Evolutionary conservation across 2,888 invertebrate species (phyloP), one percentile per base, ranked within the genome.

Genomic region (Sarcophaga carnaria): DNA sequence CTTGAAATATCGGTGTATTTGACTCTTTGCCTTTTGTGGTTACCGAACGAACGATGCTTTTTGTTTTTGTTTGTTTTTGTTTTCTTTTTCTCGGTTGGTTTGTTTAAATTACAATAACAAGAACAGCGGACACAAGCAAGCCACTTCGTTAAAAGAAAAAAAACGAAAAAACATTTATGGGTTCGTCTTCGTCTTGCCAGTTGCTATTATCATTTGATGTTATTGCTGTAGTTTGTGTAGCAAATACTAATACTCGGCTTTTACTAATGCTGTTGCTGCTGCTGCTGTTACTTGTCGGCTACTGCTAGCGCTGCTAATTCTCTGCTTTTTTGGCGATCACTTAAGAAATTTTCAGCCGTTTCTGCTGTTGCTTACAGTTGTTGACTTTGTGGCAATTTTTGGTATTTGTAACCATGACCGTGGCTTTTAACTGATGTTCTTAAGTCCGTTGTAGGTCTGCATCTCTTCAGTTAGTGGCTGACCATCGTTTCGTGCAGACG

Each of bases 391-490:
- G 79, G 82, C 83, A 78, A 84, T 81, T 79, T 54, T 66, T 75
- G 80, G 74, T 71, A 80, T 80, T 66, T 82, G 70, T 80, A 79
- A 82, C 87, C 87, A 87, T 87, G 87, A 84, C 87, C 87, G 81
- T 87, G 87, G 87, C 87, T 87, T 87, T 87, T 79, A 82, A 67
- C 83, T 79, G 83, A 76, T 84, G 93, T 93, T 93, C 93, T 93
- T 93, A 93, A 93, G 93, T 92, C 93, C 93, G 93, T 91, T 91
- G 93, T 92, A 91, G 91, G 92, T 92, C 91, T 92, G 92, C 92
- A 93, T 93, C 92, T 93, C 93, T 93, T 93, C 93, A 93, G 93
- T 93, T 93, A 91, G 93, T 91, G 91, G 93, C 92, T 93, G 93
- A 93, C 93, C 93, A 93, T 92, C 93, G 92, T 90, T 91, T 90